Evolutionary conservation across 2,113 vertebrate genomes (phyloP).

Genomic region (Macquaria australasica): DNA sequence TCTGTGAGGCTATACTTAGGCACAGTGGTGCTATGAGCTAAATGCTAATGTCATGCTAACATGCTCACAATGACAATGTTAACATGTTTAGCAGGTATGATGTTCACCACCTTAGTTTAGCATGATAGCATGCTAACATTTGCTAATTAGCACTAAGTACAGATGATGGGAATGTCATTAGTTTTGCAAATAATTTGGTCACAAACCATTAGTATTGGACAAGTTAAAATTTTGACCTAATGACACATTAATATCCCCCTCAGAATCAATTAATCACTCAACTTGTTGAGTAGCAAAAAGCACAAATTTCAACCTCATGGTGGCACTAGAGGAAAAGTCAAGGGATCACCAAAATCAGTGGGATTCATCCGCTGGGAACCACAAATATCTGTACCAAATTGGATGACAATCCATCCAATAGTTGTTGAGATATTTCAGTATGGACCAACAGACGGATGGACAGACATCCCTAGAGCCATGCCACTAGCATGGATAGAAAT

Average conservation of each 20-base stretch:
- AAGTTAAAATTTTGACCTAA: neutral
- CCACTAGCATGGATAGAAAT: neutral
- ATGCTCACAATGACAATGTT: neutral
- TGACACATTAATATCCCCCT: neutral
- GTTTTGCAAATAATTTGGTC: neutral
- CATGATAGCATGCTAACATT: neutral
- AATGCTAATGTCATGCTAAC: neutral
- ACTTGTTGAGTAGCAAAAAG: neutral
- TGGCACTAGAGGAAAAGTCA: neutral
- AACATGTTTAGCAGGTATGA: neutral
- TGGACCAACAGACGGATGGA: too few relatives aligned
- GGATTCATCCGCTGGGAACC: neutral
- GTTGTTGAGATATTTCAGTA: neutral
- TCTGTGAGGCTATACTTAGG: neutral
- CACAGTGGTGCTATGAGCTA: neutral
- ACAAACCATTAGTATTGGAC: neutral
- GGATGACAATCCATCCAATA: neutral
- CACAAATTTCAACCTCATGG: neutral
- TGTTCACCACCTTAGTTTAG: neutral
- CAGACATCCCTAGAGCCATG: neutral
- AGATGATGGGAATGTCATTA: neutral
- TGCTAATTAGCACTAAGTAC: neutral
- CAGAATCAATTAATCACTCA: neutral
- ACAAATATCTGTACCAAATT: neutral
- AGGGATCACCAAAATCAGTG: neutral